A percentile compares a stretch with the other conserved stretches of the same genome.
Conservation (phyloP, 2,888 invertebrate genomes). For the Melanchra persicariae region DNA sequence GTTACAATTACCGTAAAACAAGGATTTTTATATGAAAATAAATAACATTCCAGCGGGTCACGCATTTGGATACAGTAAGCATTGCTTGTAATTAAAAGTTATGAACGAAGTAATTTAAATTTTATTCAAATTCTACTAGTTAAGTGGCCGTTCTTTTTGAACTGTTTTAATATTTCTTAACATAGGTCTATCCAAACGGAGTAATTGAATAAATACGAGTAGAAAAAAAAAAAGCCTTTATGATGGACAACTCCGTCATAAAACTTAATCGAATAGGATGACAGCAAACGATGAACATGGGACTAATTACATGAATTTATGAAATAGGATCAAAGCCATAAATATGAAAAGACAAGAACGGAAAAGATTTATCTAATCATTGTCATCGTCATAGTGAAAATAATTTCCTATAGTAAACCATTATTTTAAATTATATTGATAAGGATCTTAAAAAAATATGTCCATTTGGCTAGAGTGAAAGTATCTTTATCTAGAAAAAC, state of each 20-base stretch:
- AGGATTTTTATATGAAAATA: constrained; percentile 13
- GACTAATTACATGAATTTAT: too few species aligned
- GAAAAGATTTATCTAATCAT: neutral
- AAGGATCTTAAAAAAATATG: neutral
- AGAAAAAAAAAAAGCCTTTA: neutral
- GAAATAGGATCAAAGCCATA: too few species aligned
- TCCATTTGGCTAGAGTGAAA: neutral
- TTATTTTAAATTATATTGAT: neutral
- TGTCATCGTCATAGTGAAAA: neutral
- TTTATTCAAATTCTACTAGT: constrained; percentile 2
- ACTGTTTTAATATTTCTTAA: neutral
- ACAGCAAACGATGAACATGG: neutral
- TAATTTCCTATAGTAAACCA: too few species aligned
- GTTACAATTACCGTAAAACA: neutral
- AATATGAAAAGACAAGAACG: too few species aligned
- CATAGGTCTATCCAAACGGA: neutral
- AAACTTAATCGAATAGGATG: neutral
- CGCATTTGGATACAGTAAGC: constrained; percentile 2
- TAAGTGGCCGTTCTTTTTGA: neutral
- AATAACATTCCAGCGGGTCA: constrained; percentile 3
- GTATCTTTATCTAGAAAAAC: neutral
- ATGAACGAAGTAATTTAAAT: constrained; percentile 15
- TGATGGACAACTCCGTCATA: neutral
- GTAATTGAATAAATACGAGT: neutral
- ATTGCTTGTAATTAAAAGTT: constrained; percentile 29